Percentiles rank a stretch among this genome's conserved stretches.
These are phyloP conservation scores for Thumatha senex DNA, from an alignment of 2,888 invertebrate species.

Conservation along the genomic window DNA sequence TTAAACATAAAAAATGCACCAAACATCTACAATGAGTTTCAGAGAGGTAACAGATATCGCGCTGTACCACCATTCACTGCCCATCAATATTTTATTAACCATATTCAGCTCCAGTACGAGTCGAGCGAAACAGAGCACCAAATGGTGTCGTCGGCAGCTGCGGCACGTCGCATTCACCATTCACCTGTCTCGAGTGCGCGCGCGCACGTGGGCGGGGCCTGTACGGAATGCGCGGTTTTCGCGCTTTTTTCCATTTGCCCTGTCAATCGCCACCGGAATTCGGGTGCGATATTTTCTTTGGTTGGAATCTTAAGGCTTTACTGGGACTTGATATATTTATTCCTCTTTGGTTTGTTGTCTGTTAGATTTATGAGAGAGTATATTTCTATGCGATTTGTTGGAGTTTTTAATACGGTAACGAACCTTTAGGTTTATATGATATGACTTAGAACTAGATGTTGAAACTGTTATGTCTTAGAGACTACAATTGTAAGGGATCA, in stretches of 20 bases:
- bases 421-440: conserved; percentile 29
- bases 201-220: conserved; percentile 74
- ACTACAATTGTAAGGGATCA: no score
- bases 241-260: conserved; percentile 71
- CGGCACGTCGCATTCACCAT: conserved; percentile 77
- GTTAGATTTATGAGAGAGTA: conserved; percentile 63
- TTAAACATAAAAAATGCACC: conserved; percentile 34
- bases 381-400: conserved; percentile 65
- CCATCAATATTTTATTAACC: conserved; percentile 72
- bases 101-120: conserved; percentile 49
- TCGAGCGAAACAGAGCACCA: conserved; percentile 64
- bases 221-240: conserved; percentile 64
- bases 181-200: conserved; percentile 74
- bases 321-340: conserved; percentile 74
- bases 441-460: no score
- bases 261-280: conserved; percentile 73
- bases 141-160: conserved; percentile 51
- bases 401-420: conserved; percentile 63
- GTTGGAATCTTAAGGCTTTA: conserved; percentile 77
- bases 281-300: conserved; percentile 81
- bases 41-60: conserved; percentile 48
- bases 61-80: conserved; percentile 69
- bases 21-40: conserved; percentile 49
- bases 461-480: no score
- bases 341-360: conserved; percentile 49